Percentiles rank a stretch among this genome's conserved stretches.
These are phyloP conservation scores for Sterrhoptilus dennistouni DNA, from an alignment of 2,113 vertebrate genomes.

Conservation along the genomic window DNA sequence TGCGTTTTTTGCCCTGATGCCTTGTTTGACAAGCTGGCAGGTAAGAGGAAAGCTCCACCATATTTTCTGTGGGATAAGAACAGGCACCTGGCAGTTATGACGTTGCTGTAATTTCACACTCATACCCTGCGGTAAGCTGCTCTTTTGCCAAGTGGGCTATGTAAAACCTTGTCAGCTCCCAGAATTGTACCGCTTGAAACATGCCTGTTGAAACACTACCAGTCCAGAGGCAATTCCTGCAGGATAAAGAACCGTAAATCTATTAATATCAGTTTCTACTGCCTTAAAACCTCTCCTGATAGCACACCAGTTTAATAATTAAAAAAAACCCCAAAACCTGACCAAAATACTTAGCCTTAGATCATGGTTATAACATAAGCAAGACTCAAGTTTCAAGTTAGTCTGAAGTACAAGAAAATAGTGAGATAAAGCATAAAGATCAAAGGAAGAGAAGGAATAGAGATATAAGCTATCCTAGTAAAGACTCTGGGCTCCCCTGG, in stretches of 20 bases:
- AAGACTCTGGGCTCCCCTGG: not conserved
- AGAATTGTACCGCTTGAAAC: not conserved
- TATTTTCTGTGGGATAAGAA: conserved; percentile 1
- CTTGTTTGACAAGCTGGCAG: conserved; percentile 23
- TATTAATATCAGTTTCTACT: not conserved
- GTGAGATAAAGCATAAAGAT: not conserved
- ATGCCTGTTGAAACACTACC: not conserved
- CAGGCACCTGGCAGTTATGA: conserved; percentile 17
- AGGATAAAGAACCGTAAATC: not conserved
- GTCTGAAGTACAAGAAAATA: not conserved
- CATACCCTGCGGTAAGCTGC: not conserved
- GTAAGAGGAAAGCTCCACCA: not conserved
- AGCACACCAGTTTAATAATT: not conserved
- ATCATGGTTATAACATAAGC: not conserved
- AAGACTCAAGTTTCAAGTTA: not conserved
- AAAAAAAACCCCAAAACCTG: not conserved
- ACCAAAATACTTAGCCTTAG: not conserved
- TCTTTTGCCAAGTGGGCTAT: conserved; percentile 45
- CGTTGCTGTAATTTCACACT: conserved; percentile 12
- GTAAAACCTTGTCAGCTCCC: conserved; percentile 23
- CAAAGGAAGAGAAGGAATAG: not conserved
- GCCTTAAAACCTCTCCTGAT: not conserved
- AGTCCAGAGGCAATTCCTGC: not conserved
- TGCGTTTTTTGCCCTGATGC: not conserved
- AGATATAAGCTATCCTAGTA: not conserved